Evolutionary conservation across 2,888 invertebrate genomes (phyloP).

Genomic region (Tenthredo amoena): DNA sequence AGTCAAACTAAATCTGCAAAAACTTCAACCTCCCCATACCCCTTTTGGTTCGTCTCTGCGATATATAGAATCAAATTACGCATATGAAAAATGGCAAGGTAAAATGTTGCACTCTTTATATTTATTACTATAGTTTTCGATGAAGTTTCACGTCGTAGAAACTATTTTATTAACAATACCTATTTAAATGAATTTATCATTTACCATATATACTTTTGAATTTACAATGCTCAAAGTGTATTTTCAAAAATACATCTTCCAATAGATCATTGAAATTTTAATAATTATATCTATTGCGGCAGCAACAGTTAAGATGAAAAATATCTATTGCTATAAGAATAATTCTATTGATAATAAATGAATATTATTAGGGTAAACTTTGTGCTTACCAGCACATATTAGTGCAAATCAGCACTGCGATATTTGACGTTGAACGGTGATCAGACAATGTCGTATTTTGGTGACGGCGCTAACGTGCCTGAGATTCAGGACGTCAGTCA

Average conservation of each 20-base stretch:
- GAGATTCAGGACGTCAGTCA: constrained; percentile 73
- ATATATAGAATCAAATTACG: constrained; percentile 7
- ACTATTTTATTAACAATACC: not conserved
- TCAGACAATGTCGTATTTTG: constrained; percentile 63
- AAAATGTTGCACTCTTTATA: not conserved
- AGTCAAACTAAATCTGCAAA: not conserved
- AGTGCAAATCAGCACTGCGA: constrained; percentile 70
- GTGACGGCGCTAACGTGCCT: constrained; percentile 72
- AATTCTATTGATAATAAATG: constrained; percentile 49
- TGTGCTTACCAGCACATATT: constrained; percentile 69
- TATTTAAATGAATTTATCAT: constrained; percentile 15
- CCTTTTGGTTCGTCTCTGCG: constrained; percentile 4
- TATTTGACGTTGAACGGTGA: constrained; percentile 68
- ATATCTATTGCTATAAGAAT: constrained; percentile 51
- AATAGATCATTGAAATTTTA: constrained; percentile 30
- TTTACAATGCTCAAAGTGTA: constrained; percentile 50
- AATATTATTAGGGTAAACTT: constrained; percentile 41
- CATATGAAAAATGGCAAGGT: not conserved
- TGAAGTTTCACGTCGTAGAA: not conserved
- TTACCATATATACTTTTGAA: constrained; percentile 26
- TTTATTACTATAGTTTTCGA: constrained; percentile 26
- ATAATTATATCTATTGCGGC: constrained; percentile 30
- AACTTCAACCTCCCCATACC: not conserved
- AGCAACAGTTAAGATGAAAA: constrained; percentile 46
- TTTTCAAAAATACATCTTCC: constrained; percentile 25